Conservation (phyloP, 2,888 invertebrate species). For the Quadroppia sp. region DNA sequence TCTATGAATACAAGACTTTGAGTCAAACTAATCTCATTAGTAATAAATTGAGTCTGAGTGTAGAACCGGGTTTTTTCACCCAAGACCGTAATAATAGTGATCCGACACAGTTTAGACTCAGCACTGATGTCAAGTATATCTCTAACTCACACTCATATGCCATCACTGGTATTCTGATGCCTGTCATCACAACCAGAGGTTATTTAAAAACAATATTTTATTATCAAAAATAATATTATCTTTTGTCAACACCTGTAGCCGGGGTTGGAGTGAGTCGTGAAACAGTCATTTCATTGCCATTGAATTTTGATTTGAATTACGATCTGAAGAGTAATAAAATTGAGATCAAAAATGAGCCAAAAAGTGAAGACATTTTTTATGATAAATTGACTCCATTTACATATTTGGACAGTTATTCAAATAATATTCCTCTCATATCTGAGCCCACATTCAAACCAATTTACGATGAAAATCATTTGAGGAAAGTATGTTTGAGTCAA, state of each 20-base stretch:
- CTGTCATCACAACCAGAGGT: slow-evolving; percentile 37
- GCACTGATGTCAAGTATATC: slow-evolving; percentile 36
- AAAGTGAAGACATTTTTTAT: slow-evolving; percentile 45
- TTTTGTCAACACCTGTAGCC: slow-evolving; percentile 24
- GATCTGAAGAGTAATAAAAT: slow-evolving; percentile 43
- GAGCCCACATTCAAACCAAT: slow-evolving; percentile 42
- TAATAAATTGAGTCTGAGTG: slow-evolving; percentile 43
- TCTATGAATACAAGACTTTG: neutral
- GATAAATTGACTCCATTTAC: slow-evolving; percentile 45
- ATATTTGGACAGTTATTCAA: slow-evolving; percentile 42
- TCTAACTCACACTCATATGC: slow-evolving; percentile 16
- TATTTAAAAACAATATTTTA: neutral
- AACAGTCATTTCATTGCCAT: slow-evolving; percentile 42
- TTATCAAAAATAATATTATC: neutral
- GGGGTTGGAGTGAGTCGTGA: slow-evolving; percentile 44
- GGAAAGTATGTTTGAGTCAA: slow-evolving; percentile 37
- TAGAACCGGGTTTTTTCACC: slow-evolving; percentile 47
- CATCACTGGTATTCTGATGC: slow-evolving; percentile 41
- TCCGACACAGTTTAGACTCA: slow-evolving; percentile 44
- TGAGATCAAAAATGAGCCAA: slow-evolving; percentile 41
- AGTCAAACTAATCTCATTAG: neutral
- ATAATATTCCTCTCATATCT: slow-evolving; percentile 31
- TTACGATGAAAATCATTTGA: slow-evolving; percentile 22
- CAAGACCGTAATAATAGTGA: slow-evolving; percentile 45
- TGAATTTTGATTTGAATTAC: slow-evolving; percentile 43